phyloP scores from a whole-genome alignment of 53 echinoderm and acorn worm genomes.

The Echinarachnius parma region DNA sequence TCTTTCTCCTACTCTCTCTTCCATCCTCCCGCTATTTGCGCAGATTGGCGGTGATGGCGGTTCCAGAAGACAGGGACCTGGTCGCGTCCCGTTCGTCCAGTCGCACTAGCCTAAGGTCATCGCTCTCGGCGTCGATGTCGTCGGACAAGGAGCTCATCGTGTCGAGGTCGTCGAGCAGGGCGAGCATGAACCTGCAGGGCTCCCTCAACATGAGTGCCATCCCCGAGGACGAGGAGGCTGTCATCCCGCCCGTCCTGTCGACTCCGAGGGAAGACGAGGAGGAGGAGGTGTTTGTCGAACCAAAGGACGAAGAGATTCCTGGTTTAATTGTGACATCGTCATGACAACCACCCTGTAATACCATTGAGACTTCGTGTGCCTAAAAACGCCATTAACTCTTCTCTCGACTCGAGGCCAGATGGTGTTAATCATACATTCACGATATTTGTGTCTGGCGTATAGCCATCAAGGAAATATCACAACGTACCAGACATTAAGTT shows the following conservation, averaged over 20 bases:
- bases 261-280: background rate
- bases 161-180: slow-evolving; percentile 1
- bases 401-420: too few relatives aligned
- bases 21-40: too few relatives aligned
- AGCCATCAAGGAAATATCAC: too few relatives aligned
- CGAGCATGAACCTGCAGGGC: slow-evolving; percentile 26
- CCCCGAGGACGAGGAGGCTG: slow-evolving; percentile 3
- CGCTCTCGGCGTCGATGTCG: too few relatives aligned
- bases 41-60: too few relatives aligned
- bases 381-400: too few relatives aligned
- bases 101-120: slow-evolving; percentile 12
- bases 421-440: too few relatives aligned
- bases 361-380: too few relatives aligned
- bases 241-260: background rate
- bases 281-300: background rate
- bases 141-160: slow-evolving; percentile 5
- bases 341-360: too few relatives aligned
- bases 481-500: too few relatives aligned
- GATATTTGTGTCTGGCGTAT: too few relatives aligned
- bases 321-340: background rate
- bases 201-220: slow-evolving; percentile 32
- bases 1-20: background rate
- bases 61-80: background rate
- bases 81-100: slow-evolving; percentile 5
- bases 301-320: background rate